Conservation (phyloP, 2,113 vertebrate species). For the Ailuropoda melanoleuca region DNA sequence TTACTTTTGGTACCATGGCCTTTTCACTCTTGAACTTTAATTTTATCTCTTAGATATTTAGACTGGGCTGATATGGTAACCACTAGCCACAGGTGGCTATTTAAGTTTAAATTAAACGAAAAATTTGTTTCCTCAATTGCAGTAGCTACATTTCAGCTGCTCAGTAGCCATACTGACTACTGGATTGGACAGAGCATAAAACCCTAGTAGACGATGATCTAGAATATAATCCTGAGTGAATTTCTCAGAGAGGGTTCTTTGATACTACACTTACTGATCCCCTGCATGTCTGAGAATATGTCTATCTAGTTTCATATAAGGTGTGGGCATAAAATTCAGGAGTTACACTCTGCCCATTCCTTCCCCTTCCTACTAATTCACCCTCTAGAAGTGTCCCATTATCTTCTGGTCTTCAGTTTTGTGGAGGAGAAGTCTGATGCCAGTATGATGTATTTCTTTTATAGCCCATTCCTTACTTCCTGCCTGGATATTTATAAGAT, state of each 20-base stretch:
- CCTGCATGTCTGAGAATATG: background rate
- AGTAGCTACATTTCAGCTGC: background rate
- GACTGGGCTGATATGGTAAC: background rate
- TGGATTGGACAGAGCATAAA: background rate
- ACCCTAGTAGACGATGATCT: background rate
- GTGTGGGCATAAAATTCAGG: background rate
- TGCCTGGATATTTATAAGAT: background rate
- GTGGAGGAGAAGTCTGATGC: constrained; percentile 2
- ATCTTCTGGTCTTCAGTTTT: background rate
- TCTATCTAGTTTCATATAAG: background rate
- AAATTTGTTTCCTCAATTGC: background rate
- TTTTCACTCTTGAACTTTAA: background rate
- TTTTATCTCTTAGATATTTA: constrained; percentile 15
- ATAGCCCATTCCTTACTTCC: background rate
- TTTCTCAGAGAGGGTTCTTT: background rate
- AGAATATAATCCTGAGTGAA: background rate
- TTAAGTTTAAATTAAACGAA: constrained; percentile 5
- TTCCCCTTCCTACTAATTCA: background rate
- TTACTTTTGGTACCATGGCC: background rate
- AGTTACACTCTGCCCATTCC: background rate
- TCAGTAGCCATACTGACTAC: background rate
- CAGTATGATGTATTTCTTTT: background rate
- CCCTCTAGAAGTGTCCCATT: background rate
- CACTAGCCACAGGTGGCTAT: background rate
- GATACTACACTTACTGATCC: background rate